phyloP scores from a whole-genome alignment of 2,797 vertebrate genomes.

The Lutjanus campechanus region DNA sequence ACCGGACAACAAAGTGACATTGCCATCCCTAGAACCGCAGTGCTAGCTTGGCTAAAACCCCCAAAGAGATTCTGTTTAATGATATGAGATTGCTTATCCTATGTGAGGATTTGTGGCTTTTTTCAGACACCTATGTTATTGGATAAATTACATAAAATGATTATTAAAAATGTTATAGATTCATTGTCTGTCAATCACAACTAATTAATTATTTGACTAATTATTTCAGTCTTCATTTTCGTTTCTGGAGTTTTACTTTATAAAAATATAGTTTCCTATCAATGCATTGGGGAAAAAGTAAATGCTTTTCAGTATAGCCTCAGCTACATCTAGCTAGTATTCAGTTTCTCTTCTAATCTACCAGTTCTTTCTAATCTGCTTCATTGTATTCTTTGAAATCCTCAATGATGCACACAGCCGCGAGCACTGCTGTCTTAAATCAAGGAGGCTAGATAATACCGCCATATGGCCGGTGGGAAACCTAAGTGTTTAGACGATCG shows the following conservation, averaged over 20 bases:
- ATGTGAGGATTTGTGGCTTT: too few relatives aligned
- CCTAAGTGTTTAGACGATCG: conserved; percentile 56
- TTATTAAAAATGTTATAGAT: neutral
- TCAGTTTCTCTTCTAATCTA: conserved; percentile 40
- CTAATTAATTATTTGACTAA: neutral
- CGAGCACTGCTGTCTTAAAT: conserved; percentile 46
- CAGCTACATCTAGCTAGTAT: neutral
- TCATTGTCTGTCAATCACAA: neutral
- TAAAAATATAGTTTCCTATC: neutral
- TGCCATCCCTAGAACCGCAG: too few relatives aligned
- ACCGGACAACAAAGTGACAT: neutral
- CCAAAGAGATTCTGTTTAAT: neutral
- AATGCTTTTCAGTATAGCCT: conserved; percentile 24
- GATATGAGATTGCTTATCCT: too few relatives aligned
- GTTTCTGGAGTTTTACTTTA: neutral
- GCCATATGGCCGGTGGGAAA: conserved; percentile 71
- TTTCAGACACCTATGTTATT: neutral
- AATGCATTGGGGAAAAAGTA: neutral
- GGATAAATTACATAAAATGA: neutral
- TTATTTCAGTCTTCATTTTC: neutral
- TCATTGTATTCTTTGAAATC: conserved; percentile 66
- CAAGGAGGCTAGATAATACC: conserved; percentile 62
- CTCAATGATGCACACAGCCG: conserved; percentile 43
- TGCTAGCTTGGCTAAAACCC: neutral
- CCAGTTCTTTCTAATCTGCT: conserved; percentile 51